phyloP scores from a whole-genome alignment of 2,888 invertebrate species.

The Andricus quercusramuli region DNA sequence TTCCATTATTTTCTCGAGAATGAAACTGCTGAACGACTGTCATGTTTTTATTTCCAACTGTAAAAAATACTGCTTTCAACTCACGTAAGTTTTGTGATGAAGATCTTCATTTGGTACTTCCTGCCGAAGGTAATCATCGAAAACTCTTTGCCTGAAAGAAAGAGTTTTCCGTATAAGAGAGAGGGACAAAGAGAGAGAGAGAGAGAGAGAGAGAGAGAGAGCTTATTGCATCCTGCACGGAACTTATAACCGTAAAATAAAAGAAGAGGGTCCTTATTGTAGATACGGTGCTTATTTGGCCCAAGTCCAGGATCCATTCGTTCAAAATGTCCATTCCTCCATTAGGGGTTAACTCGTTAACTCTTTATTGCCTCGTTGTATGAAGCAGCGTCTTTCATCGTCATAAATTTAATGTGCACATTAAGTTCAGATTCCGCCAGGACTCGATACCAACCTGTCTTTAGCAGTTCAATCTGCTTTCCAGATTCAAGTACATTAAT shows the following conservation, averaged over 20 bases:
- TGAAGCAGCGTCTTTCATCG: conserved; percentile 68
- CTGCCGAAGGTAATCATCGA: conserved; percentile 20
- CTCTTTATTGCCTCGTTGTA: conserved; percentile 70
- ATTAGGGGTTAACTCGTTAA: conserved; percentile 75
- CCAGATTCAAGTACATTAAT: background rate
- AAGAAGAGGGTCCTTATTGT: conserved; percentile 26
- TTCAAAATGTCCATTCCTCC: conserved; percentile 73
- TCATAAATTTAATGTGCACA: conserved; percentile 59
- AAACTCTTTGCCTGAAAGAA: conserved; percentile 4
- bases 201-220: background rate
- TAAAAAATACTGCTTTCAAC: background rate
- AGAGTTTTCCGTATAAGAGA: background rate
- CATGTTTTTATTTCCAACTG: too few species aligned
- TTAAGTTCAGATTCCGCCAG: conserved; percentile 31
- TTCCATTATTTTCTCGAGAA: too few species aligned
- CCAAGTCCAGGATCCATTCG: conserved; percentile 63
- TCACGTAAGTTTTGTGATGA: conserved; percentile 33
- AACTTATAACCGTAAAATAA: conserved; percentile 9
- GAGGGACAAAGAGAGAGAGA: too few species aligned
- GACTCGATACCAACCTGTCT: conserved; percentile 10
- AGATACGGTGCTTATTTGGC: conserved; percentile 69
- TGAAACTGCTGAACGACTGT: too few species aligned
- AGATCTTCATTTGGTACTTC: conserved; percentile 29
- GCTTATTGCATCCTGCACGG: background rate
- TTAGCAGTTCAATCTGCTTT: conserved; percentile 29